Evolutionary conservation across 2,888 invertebrate species (phyloP), one percentile per base, ranked within the genome.

Genomic region (Neocrepidodera transversa): DNA sequence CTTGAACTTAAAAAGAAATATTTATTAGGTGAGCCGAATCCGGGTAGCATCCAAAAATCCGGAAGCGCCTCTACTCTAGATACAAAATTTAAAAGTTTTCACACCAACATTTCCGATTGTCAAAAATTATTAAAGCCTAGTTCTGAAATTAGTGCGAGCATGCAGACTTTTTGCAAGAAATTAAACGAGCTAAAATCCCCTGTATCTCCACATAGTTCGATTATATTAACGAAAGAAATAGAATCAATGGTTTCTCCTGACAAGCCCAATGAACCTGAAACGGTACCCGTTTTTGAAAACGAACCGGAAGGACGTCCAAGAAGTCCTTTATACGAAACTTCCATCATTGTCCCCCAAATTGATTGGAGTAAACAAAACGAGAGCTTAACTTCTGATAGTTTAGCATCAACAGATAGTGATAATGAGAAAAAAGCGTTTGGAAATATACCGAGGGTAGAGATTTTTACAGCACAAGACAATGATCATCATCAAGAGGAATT

Each of bases 1-100:
- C 81, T 94, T 50, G 93, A 94, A 80, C 83, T 94, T 40, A 94
- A 94, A 75, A 90, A 93, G 73, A 87, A 88, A 62, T 95, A 93
- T 79, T 81, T 94, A 13, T 82, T 93, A 8, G 93, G 93, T 0
- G 89, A 89, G 65, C 82, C 85, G 0, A 78, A 83, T 43, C 84
- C 86, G 0, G 88, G 89, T 28, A 84, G 87, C 17, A 90, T 93
- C 17, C 85, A 90, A 67, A 91, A 92, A 74, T 92, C 92, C 0
- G 92, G 91, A 52, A 92, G 92, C 54, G 89, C 92, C 4, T 90
- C 93, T 0, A 90, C 91, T 62, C 83, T 94, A 32, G 93, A 94
- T 75, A 91, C 90, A 4, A 91, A 91, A 76, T 86, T 95, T 58
- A 89, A 91, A 79, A 91, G 89, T 61, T 89, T 95, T 74, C 87